Evolutionary conservation across 2,888 invertebrate genomes (phyloP).

Genomic region (Tuta absoluta): DNA sequence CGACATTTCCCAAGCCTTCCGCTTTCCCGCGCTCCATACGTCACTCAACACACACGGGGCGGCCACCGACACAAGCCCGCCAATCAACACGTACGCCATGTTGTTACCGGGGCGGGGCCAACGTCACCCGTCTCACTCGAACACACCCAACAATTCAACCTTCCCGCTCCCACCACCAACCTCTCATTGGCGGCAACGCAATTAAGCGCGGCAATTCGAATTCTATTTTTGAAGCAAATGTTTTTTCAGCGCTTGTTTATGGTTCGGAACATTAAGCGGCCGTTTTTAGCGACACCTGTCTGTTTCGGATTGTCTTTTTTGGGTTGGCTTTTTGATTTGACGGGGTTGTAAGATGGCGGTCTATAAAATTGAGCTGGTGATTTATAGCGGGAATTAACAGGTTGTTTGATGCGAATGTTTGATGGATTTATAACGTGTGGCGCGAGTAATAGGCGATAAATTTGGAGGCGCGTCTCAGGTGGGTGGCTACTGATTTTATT

Average conservation of each 20-base stretch:
- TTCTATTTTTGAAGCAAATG: slow-evolving; percentile 79
- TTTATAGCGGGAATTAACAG: slow-evolving; percentile 72
- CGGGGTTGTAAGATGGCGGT: slow-evolving; percentile 57
- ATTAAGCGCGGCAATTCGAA: slow-evolving; percentile 80
- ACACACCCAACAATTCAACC: slow-evolving; percentile 54
- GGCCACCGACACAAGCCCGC: slow-evolving; percentile 69
- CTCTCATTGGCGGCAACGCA: slow-evolving; percentile 75
- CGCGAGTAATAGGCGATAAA: slow-evolving; percentile 64
- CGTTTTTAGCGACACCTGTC: slow-evolving; percentile 64
- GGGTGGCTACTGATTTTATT: slow-evolving; percentile 54
- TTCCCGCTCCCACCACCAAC: slow-evolving; percentile 62
- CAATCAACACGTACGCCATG: slow-evolving; percentile 84
- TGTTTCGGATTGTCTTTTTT: slow-evolving; percentile 36
- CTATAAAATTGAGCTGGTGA: slow-evolving; percentile 52
- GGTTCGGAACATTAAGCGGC: slow-evolving; percentile 53
- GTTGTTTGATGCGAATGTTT: slow-evolving; percentile 57
- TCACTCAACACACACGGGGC: slow-evolving; percentile 52
- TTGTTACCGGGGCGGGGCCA: slow-evolving; percentile 83
- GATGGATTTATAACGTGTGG: slow-evolving; percentile 73
- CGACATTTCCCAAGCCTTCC: slow-evolving; percentile 60
- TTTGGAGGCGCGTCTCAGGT: slow-evolving; percentile 51
- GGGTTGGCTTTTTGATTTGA: slow-evolving; percentile 50
- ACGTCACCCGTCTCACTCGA: slow-evolving; percentile 48
- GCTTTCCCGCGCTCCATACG: slow-evolving; percentile 66
- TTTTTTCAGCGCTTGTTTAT: slow-evolving; percentile 75